A percentile compares a stretch with the other conserved stretches of the same genome.
Evolutionary conservation across 1,140 invertebrate genomes (phyloP).

Genomic region (Lanistes nyassanus): DNA sequence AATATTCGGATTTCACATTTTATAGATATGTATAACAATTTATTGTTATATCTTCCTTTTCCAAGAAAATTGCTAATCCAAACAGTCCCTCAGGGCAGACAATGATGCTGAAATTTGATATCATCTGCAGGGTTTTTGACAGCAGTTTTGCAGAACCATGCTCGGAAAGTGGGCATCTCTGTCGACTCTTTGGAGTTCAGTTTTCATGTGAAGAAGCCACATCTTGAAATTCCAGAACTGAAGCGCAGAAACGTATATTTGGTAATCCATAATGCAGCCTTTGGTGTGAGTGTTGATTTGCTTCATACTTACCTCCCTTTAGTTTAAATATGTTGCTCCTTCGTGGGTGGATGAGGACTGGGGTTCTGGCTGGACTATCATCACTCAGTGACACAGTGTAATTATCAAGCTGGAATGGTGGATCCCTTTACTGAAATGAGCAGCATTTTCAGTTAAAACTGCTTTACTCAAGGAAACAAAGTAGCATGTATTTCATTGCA

Average conservation of each 20-base stretch:
- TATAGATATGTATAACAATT: not conserved
- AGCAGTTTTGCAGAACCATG: constrained; percentile 84
- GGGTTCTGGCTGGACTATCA: not conserved
- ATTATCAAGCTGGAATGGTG: too few relatives aligned
- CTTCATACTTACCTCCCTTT: not conserved
- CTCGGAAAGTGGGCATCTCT: constrained; percentile 82
- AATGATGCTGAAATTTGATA: not conserved
- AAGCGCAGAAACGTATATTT: constrained; percentile 45
- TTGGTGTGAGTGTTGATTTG: constrained; percentile 47
- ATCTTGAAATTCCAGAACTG: constrained; percentile 39
- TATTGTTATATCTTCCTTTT: not conserved
- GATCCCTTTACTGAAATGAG: too few relatives aligned
- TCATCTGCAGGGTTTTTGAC: constrained; percentile 77
- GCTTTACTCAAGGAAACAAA: too few relatives aligned
- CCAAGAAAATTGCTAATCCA: not conserved
- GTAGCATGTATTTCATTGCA: too few relatives aligned
- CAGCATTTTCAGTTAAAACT: too few relatives aligned
- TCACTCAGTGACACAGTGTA: too few relatives aligned
- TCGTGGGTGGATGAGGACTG: not conserved
- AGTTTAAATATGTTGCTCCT: not conserved
- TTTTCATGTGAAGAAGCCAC: constrained; percentile 70
- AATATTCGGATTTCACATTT: not conserved
- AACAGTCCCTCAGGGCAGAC: not conserved
- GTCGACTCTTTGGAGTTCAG: constrained; percentile 86
- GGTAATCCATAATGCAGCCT: constrained; percentile 52